Conservation (phyloP, 2,113 vertebrate species). For the Tympanuchus pallidicinctus region DNA sequence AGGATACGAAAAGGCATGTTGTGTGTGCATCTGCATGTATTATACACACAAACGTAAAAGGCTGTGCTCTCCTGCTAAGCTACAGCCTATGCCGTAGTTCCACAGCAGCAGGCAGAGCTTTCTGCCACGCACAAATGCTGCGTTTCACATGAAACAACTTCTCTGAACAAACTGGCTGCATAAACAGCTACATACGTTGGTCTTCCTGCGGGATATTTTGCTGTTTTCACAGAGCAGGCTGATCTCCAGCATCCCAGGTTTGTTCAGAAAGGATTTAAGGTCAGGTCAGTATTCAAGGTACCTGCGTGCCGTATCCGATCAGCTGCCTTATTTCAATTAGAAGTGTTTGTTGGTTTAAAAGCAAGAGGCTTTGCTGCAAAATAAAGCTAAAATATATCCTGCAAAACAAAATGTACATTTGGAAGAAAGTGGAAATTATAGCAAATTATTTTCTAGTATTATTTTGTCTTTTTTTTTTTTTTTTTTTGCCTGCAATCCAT, state of each 20-base stretch:
- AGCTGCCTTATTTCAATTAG: neutral
- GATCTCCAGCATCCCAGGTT: neutral
- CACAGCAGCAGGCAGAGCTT: neutral
- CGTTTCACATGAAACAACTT: neutral
- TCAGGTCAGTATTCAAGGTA: neutral
- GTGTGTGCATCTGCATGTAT: fast-evolving
- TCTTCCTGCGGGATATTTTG: constrained; percentile 13
- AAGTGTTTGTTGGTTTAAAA: neutral
- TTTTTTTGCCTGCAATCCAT: neutral
- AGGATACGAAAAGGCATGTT: neutral
- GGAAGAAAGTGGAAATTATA: neutral
- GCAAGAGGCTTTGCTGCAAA: neutral
- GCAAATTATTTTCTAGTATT: neutral
- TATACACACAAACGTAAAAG: neutral
- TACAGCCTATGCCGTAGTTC: neutral
- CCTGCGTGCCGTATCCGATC: neutral
- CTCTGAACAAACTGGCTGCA: constrained; percentile 5
- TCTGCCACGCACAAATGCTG: neutral
- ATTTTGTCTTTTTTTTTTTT: neutral
- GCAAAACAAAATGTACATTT: neutral
- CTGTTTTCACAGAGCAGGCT: constrained; percentile 17
- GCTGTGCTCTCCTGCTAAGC: neutral
- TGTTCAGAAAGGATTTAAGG: constrained; percentile 29
- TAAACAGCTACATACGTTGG: neutral
- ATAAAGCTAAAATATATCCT: neutral